These are phyloP conservation scores for Corbicula japonica DNA, from an alignment of 2,888 invertebrate genomes.

Conservation along the genomic window DNA sequence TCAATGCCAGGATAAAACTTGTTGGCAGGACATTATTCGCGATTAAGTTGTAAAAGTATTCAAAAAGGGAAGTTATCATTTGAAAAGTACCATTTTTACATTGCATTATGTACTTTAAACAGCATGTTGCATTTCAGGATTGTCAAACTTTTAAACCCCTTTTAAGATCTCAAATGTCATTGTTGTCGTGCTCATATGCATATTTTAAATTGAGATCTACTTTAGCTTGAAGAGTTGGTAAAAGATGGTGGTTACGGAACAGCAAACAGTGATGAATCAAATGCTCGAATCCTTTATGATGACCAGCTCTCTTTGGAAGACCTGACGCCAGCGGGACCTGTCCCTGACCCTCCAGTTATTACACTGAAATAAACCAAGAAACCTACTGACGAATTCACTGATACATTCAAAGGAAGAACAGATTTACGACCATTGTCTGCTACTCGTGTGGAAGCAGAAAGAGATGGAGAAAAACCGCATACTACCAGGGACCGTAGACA, in stretches of 20 bases:
- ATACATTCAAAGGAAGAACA: constrained; percentile 30
- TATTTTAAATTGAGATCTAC: background rate
- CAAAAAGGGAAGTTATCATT: too few species aligned
- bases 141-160: too few species aligned
- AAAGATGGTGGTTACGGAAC: constrained; percentile 45
- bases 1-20: too few species aligned
- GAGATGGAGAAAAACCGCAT: constrained; percentile 10
- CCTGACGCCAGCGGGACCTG: constrained; percentile 7
- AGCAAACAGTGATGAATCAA: constrained; percentile 45
- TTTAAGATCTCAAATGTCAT: too few species aligned
- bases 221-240: constrained; percentile 34
- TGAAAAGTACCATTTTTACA: too few species aligned
- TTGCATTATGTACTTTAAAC: too few species aligned
- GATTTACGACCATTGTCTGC: constrained; percentile 7
- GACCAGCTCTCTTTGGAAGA: constrained; percentile 40
- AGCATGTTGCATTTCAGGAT: too few species aligned
- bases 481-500: constrained; percentile 19
- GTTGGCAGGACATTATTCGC: too few species aligned
- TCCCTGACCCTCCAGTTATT: constrained; percentile 9
- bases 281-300: constrained; percentile 19
- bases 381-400: constrained; percentile 1
- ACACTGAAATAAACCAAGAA: constrained; percentile 24
- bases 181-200: too few species aligned
- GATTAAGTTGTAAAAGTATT: too few species aligned
- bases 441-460: constrained; percentile 8